These are phyloP conservation scores for Ischnura elegans DNA, from an alignment of 2,888 invertebrate species.

Conservation along the genomic window DNA sequence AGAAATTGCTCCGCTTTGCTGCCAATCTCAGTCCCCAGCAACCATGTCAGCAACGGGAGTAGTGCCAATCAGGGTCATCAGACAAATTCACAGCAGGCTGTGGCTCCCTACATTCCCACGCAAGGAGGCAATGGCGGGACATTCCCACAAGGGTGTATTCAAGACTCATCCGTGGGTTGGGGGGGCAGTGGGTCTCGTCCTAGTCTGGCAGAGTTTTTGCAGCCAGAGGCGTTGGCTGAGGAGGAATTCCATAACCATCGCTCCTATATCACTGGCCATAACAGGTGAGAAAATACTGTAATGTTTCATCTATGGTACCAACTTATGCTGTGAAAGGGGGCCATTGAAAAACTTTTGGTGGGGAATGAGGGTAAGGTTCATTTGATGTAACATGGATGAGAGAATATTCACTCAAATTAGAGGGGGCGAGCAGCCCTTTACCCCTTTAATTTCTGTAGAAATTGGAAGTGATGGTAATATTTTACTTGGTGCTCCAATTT, in stretches of 20 bases:
- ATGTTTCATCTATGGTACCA: too few relatives aligned
- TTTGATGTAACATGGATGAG: too few relatives aligned
- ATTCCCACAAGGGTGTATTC: background rate
- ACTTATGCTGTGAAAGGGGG: too few relatives aligned
- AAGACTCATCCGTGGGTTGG: slow-evolving; percentile 49
- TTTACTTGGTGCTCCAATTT: too few relatives aligned
- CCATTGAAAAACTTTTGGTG: too few relatives aligned
- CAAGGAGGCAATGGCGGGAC: slow-evolving; percentile 39
- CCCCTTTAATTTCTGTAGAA: too few relatives aligned
- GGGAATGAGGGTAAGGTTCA: too few relatives aligned
- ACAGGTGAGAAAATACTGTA: slow-evolving; percentile 82
- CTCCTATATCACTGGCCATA: slow-evolving; percentile 94
- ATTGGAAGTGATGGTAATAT: too few relatives aligned
- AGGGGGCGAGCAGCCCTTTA: too few relatives aligned
- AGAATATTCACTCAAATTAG: too few relatives aligned
- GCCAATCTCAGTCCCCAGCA: slow-evolving; percentile 29
- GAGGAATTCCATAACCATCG: slow-evolving; percentile 89
- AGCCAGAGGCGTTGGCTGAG: slow-evolving; percentile 86
- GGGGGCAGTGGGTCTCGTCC: slow-evolving; percentile 79
- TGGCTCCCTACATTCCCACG: slow-evolving; percentile 19
- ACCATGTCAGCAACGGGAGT: slow-evolving; percentile 19
- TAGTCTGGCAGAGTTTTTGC: slow-evolving; percentile 92
- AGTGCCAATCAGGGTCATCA: slow-evolving; percentile 24
- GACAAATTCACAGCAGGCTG: slow-evolving; percentile 37
- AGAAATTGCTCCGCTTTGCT: slow-evolving; percentile 56